Conservation (phyloP, 2,113 vertebrate species). For the Catagonus wagneri region DNA sequence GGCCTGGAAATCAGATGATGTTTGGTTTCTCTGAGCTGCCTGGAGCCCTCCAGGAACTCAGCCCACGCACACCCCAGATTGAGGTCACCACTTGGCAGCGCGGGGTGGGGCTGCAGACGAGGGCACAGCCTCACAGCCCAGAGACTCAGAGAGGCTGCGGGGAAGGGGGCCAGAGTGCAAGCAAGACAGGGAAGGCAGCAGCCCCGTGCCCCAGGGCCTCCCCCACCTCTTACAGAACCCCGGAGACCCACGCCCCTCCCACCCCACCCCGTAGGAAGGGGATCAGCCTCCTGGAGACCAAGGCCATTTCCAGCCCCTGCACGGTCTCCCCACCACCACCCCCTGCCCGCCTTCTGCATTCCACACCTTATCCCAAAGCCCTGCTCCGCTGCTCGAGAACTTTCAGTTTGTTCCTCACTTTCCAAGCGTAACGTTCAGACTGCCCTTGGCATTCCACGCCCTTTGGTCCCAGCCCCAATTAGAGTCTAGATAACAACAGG, state of each 20-base stretch:
- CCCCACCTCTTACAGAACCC: not conserved
- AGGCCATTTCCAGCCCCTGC: not conserved
- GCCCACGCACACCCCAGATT: not conserved
- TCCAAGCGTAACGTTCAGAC: not conserved
- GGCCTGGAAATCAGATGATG: not conserved
- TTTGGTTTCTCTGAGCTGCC: not conserved
- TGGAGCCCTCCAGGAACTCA: constrained; percentile 11
- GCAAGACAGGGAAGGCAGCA: not conserved
- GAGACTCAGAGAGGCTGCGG: not conserved
- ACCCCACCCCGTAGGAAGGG: not conserved
- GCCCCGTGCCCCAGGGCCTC: not conserved
- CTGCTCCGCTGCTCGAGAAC: not conserved
- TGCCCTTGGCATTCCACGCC: not conserved
- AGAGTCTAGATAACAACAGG: fast-evolving
- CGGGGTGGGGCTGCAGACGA: not conserved
- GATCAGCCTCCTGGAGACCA: not conserved
- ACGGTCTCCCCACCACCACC: not conserved
- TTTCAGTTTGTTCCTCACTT: not conserved
- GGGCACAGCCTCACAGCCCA: not conserved
- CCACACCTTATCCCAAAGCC: not conserved
- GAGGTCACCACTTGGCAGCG: not conserved
- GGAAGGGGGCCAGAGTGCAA: no score
- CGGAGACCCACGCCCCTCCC: fast-evolving
- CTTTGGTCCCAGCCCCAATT: not conserved
- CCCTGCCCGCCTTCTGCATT: not conserved